Evolutionary conservation across 2,113 vertebrate species (phyloP).

Genomic region (Mus pahari): DNA sequence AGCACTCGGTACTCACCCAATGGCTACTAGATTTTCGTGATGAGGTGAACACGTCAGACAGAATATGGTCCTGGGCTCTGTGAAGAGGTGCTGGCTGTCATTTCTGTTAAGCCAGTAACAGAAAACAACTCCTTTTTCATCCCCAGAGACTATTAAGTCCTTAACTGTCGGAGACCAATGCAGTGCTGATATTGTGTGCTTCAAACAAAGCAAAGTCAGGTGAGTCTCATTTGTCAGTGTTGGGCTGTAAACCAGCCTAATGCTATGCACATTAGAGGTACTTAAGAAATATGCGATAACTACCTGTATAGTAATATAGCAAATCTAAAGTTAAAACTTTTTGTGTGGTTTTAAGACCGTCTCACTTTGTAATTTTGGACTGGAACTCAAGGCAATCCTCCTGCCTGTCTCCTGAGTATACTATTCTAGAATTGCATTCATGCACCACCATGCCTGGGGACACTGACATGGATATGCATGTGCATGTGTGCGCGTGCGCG

Average conservation of each 20-base stretch:
- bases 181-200: slow-evolving; percentile 91
- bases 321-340: neutral
- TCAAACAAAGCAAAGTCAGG: slow-evolving; percentile 60
- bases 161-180: slow-evolving; percentile 96
- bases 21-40: slow-evolving; percentile 91
- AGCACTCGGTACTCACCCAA: slow-evolving; percentile 89
- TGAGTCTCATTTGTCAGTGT: slow-evolving; percentile 51
- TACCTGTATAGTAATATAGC: neutral
- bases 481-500: too few relatives aligned
- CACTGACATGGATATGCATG: neutral
- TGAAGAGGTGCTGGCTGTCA: slow-evolving; percentile 93
- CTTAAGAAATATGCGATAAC: neutral
- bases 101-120: slow-evolving; percentile 94
- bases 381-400: neutral
- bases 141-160: slow-evolving; percentile 94
- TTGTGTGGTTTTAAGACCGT: neutral
- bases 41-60: slow-evolving; percentile 96
- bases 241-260: neutral
- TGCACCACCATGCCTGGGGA: neutral
- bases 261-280: neutral
- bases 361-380: neutral
- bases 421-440: neutral
- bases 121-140: slow-evolving; percentile 94
- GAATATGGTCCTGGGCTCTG: slow-evolving; percentile 94
- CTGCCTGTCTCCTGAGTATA: neutral